Evolutionary conservation across 2,113 vertebrate species (phyloP), one percentile per base, ranked within the genome.

Genomic region (Eulemur macaco): DNA sequence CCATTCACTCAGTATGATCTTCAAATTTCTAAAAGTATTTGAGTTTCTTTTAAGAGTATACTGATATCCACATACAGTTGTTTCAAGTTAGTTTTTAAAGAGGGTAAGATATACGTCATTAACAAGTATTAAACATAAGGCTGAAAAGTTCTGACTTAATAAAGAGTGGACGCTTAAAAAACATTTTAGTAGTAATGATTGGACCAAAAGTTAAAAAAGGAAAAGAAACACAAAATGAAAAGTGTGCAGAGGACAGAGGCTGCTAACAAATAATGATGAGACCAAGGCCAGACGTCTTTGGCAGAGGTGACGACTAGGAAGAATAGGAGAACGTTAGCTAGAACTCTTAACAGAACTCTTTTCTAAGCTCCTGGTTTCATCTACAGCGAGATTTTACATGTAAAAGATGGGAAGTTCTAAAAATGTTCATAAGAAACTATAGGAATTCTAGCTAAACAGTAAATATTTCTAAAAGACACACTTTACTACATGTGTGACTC

Each of bases 111-210:
- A 85, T 31, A 91, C 20, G 56, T 21, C 84, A 80, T 54, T 86
- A 78, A 58, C 4, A 92, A 89, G 95, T 64, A 97, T 6, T 69
- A 91, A 96, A 88, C 54, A 86, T 45, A 95, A 87, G 25, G 23
- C 34, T 81, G 34, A 82, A 85, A 73, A 42, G 27, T 63, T 86
- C 52, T 68, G 42, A 92, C 8, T 82, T 94, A 80, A 90, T 29
- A 64, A 95, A 90, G 25, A 94, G 2, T 37, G 68, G 15, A 34
- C 47, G 83, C n/a, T 95, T 73, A 71, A 10, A 96, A 89, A 92
- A 68, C 21, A 84, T 42, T 82, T 86, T n/a, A 92, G 66, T n/a
- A 69, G n/a, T 56, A 84, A 77, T 69, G 15, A 96, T 2, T 29
- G 1, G 42, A 90, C 42, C 20, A 76, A 94, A 96, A 89, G 20